A percentile compares a stretch with the other conserved stretches of the same genome.
Evolutionary conservation across 1,140 invertebrate genomes (phyloP).

Genomic region (Hermatobates lingyangjiaoensis): DNA sequence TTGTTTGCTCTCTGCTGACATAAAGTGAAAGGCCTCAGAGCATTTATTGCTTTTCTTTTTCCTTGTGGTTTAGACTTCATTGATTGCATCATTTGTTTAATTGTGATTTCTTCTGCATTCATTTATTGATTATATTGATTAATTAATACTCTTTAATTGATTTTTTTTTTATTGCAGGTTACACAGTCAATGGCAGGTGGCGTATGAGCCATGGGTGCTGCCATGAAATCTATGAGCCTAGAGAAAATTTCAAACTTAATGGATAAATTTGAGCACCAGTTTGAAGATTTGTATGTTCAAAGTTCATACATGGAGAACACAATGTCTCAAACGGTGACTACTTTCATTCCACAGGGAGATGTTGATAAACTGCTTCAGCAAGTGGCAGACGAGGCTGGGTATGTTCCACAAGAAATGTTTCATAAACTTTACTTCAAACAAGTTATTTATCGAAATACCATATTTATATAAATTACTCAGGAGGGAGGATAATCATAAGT

Average conservation of each 20-base stretch:
- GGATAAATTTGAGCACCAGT: constrained; percentile 99
- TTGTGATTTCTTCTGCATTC: too few relatives aligned
- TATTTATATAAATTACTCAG: too few relatives aligned
- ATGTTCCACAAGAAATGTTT: too few relatives aligned
- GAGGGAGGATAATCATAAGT: too few relatives aligned
- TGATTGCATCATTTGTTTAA: too few relatives aligned
- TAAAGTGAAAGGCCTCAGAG: too few relatives aligned
- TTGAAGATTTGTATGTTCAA: constrained; percentile 98
- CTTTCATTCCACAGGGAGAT: constrained; percentile 86
- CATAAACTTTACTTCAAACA: too few relatives aligned
- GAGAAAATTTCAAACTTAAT: constrained; percentile 95
- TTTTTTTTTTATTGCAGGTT: constrained; percentile 27
- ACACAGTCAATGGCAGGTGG: constrained; percentile 79
- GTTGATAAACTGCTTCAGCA: constrained; percentile 89
- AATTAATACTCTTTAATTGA: background rate
- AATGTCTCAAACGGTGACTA: constrained; percentile 95
- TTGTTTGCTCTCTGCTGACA: too few relatives aligned
- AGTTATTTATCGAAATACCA: too few relatives aligned
- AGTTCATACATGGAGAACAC: constrained; percentile 97
- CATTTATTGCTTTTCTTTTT: too few relatives aligned
- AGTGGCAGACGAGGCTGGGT: constrained; percentile 98
- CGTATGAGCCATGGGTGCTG: constrained; percentile 97
- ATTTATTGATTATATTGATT: background rate
- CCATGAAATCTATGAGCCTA: constrained; percentile 99
- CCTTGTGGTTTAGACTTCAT: too few relatives aligned